Evolutionary conservation across 2,797 vertebrate genomes (phyloP), one percentile per base, ranked within the genome.

Genomic region (Octomys mimax): DNA sequence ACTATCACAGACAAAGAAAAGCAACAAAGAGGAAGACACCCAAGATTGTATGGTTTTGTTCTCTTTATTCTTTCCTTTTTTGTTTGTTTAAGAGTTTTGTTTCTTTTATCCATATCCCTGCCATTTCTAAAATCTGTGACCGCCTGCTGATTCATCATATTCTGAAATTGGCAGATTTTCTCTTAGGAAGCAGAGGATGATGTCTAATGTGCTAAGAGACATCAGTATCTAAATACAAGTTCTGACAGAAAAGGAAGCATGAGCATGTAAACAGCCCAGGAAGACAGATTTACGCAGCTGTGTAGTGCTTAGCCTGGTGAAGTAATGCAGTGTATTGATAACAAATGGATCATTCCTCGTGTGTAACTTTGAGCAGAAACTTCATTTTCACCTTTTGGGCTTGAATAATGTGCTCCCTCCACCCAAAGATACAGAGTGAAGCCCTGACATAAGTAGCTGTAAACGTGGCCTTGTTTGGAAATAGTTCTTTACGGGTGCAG

Each of bases 1-100:
- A 84, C 97, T 97, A 96, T 21, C n/a, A 8, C 80, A 4, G 36
- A 36, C 46, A 26, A 31, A 49, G n/a, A 52, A 68, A 66, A 85
- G 82, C 31, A 92, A 73, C 73, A 78, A 36, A 33, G 89, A 52
- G 28, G 18, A 85, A 84, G 54, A 19, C 19, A 89, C 9, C 36
- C 61, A 59, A 73, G 3, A 16, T 68, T 52, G 33, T 85, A 16
- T 5, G 0, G 42, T 68, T 95, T 87, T 71, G 0, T 61, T 77
- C 64, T 39, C 19, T 39, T 36, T 78, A 28, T 49, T 31, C 21
- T 66, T 62, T 66, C 19, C 66, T 19, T 12, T 61, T 87, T 75
- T 39, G 18, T 87, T 79, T 49, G 22, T 84, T 73, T 71, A 83
- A 75, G 57, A 68, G 52, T 21, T 33, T 59, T 11, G 16, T 39